Percentiles rank a stretch among this genome's conserved stretches.
Conservation (phyloP, 2,888 invertebrate genomes). For the Chrysomela aeneicollis region DNA sequence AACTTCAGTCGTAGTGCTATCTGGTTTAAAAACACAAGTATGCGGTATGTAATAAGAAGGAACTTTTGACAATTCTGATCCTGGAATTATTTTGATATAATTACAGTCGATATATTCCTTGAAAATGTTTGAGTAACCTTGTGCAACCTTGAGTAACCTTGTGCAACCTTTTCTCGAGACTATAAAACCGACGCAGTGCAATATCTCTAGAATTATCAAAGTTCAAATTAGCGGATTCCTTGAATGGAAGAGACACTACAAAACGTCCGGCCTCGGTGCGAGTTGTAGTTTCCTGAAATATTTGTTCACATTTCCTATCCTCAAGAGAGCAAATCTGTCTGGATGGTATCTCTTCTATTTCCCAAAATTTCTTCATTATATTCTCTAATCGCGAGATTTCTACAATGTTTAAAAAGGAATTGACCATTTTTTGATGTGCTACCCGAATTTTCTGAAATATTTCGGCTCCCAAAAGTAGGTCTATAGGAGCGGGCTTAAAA, state of each 20-base stretch:
- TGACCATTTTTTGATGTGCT: background rate
- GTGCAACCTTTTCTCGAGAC: background rate
- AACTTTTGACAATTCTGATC: background rate
- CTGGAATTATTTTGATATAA: conserved; percentile 11
- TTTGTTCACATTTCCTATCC: background rate
- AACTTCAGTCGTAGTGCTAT: conserved; percentile 6
- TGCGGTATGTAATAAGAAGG: conserved; percentile 5
- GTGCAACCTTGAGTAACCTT: too few species aligned
- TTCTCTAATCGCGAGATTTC: background rate
- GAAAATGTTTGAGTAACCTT: conserved; percentile 5
- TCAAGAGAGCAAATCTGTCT: background rate
- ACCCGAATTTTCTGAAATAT: conserved; percentile 1
- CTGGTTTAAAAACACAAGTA: conserved; percentile 17
- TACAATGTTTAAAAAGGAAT: background rate
- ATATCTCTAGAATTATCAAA: conserved; percentile 7
- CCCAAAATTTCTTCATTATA: background rate
- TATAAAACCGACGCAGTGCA: conserved; percentile 3
- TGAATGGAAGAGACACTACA: conserved; percentile 12
- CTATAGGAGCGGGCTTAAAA: conserved; percentile 1
- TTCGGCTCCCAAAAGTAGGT: conserved; percentile 2
- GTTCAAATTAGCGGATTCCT: conserved; percentile 8
- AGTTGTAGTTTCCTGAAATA: background rate
- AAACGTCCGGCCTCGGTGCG: conserved; percentile 3
- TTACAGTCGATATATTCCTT: conserved; percentile 4
- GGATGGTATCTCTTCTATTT: background rate